phyloP scores from a whole-genome alignment of 2,888 invertebrate genomes.

The Oligia latruncula region DNA sequence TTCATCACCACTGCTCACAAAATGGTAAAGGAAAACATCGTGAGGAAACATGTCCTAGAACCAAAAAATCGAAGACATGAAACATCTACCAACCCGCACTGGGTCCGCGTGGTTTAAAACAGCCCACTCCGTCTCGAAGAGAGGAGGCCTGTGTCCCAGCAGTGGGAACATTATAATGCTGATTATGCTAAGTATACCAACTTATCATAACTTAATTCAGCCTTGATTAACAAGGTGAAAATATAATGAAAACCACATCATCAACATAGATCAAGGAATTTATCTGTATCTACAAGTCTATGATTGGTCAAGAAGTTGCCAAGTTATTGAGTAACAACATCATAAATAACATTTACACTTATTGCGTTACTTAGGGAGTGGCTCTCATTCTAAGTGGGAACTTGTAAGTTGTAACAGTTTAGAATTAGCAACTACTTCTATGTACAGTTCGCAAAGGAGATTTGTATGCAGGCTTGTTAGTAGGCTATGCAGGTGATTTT shows the following conservation, averaged over 20 bases:
- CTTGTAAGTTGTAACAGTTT: conserved; percentile 33
- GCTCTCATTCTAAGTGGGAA: conserved; percentile 33
- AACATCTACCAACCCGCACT: not conserved
- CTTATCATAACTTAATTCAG: not conserved
- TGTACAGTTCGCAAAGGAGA: conserved; percentile 17
- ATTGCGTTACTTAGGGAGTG: conserved; percentile 60
- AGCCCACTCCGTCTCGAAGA: not conserved
- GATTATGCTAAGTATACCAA: not conserved
- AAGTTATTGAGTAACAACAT: conserved; percentile 44
- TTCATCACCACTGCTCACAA: too few species aligned
- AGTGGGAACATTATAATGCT: not conserved
- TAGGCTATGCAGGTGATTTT: not conserved
- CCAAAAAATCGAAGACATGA: not conserved
- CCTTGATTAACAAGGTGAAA: not conserved
- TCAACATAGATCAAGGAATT: conserved; percentile 12
- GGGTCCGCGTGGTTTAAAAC: not conserved
- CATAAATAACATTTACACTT: conserved; percentile 59
- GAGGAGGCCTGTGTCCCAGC: not conserved
- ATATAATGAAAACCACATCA: conserved; percentile 9
- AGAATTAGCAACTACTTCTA: conserved; percentile 10
- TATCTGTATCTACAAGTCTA: conserved; percentile 16
- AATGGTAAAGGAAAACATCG: not conserved
- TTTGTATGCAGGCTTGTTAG: not conserved
- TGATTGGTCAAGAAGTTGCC: conserved; percentile 44
- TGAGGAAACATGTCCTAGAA: not conserved